Evolutionary conservation across 2,797 vertebrate species (phyloP).

Genomic region (Notoglanidium macrostoma): DNA sequence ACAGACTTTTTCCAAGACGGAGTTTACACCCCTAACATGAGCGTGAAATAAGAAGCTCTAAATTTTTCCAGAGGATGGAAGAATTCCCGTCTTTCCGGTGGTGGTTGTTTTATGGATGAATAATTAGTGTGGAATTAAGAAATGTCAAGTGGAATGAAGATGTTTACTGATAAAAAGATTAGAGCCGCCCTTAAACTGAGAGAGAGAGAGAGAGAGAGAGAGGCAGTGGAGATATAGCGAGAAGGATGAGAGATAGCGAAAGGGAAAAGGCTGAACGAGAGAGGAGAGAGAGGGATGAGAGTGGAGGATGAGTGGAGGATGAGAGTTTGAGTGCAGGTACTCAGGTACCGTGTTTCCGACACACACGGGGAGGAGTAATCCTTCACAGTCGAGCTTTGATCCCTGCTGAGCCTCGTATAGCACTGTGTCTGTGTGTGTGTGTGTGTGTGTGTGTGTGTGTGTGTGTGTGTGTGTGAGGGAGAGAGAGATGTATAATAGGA

Average conservation of each 20-base stretch:
- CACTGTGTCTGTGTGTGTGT: background rate
- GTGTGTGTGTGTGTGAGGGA: conserved; percentile 8
- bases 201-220: background rate
- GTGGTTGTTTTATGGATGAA: background rate
- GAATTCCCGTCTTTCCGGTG: background rate
- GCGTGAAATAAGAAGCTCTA: background rate
- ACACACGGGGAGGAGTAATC: conserved; percentile 20
- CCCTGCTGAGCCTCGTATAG: conserved; percentile 29
- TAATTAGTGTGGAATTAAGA: conserved; percentile 19
- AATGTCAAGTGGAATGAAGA: conserved; percentile 28
- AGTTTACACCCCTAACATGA: background rate
- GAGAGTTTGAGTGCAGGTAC: conserved; percentile 34
- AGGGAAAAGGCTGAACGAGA: background rate
- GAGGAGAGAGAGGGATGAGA: background rate
- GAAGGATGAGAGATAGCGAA: background rate
- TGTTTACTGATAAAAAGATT: conserved; percentile 29
- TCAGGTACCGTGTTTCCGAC: conserved; percentile 7
- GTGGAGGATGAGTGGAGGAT: background rate
- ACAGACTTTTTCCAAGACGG: background rate
- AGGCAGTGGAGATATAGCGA: background rate
- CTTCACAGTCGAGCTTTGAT: conserved; percentile 35
- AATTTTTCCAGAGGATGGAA: background rate
- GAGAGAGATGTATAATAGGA: background rate
- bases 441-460: conserved; percentile 15
- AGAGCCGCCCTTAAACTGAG: background rate